Conservation (phyloP, 2,888 invertebrate genomes). For the Diadegma fenestrale region DNA sequence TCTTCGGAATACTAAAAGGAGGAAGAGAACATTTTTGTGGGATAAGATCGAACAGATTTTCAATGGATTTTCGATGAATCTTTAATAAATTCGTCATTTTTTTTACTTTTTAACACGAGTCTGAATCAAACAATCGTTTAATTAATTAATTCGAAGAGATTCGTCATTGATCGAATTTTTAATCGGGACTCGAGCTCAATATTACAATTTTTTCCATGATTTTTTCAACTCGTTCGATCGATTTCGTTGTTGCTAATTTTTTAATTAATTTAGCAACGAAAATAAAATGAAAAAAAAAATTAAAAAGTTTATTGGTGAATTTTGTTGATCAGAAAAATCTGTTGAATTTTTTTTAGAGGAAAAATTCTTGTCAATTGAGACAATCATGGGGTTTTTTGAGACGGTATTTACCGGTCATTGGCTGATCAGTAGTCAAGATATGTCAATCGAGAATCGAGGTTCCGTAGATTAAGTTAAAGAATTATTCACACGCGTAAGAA, state of each 20-base stretch:
- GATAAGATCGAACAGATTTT: constrained; percentile 14
- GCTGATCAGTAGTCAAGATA: constrained; percentile 68
- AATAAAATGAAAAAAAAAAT: neutral
- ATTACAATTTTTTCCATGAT: neutral
- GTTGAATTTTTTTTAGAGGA: neutral
- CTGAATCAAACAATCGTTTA: neutral
- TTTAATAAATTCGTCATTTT: neutral
- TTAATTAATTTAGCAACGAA: neutral
- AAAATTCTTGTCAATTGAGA: constrained; percentile 6
- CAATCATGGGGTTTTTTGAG: constrained; percentile 9
- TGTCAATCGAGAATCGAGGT: constrained; percentile 57
- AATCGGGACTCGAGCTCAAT: neutral
- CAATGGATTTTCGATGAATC: neutral
- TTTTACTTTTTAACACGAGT: neutral
- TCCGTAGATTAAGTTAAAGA: constrained; percentile 73
- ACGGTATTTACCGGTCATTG: constrained; percentile 29
- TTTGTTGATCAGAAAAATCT: neutral
- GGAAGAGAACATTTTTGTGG: neutral
- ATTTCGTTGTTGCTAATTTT: neutral
- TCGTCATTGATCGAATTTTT: neutral
- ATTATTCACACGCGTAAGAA: constrained; percentile 65
- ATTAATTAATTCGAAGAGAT: neutral
- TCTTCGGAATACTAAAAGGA: constrained; percentile 55
- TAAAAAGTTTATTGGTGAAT: neutral
- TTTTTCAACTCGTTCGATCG: neutral